Base-by-base conservation (phyloP, 2,888 invertebrate species). In the Cataglyphis rosenhaueri region DNA sequence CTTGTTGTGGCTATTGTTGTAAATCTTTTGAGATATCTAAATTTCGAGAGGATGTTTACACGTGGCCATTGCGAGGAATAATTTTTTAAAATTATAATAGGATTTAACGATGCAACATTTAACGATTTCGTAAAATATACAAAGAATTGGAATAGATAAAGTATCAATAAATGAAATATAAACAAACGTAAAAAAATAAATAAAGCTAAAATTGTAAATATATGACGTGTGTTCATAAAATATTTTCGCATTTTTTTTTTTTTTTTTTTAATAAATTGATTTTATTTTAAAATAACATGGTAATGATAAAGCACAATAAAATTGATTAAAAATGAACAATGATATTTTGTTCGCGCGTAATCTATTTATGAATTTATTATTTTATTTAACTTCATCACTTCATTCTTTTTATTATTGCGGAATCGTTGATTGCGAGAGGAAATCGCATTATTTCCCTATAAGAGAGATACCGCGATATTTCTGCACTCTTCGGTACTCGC, bases 1-100 rank as follows among this genome's bases (percentile, higher is more conserved):
- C 70, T 61, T 52, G 61, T 64, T 66, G 83, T 66, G 83, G 29
- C 79, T 68, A 82, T 88, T 85, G 65, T 61, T n/a, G 57, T 81
- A 21, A 68, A 73, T 79, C 83, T 62, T 73, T 81, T 52, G 66
- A 85, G 78, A 84, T 82, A 75, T 83, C 81, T 83, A 86, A 86
- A 73, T 82, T 44, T 57, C 52, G 61, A 61, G 57, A 44, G 64
- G 32, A 48, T 41, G 18, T 41, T 6, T 52, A 25, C 44, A 32
- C 29, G 32, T n/a, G 68, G 18, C 18, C 41, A 59, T 68, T 41
- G 57, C 29, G 41, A 59, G 21, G n/a, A 59, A 78, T 70, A 44
- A 32, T 18, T 25, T 59, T 15, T 32, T n/a, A 41, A 65, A 65
- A 29, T 41, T 18, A 21, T 64, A 75, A 52, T 52, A 8, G 52